These are phyloP conservation scores for Apodemus speciosus DNA, from an alignment of 2,113 vertebrate genomes.

Conservation along the genomic window DNA sequence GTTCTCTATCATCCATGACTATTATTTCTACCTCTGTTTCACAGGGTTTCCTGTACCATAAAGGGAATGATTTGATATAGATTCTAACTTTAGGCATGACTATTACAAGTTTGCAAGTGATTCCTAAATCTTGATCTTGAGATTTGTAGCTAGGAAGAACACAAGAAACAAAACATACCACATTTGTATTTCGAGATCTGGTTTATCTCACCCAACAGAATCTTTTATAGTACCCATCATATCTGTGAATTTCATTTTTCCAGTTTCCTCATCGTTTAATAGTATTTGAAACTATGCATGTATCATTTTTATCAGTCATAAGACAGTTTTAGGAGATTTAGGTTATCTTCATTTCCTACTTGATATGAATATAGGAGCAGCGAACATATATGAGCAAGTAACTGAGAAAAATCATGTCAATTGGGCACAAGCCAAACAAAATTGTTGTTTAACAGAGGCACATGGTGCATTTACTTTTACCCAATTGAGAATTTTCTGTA, in stretches of 20 bases:
- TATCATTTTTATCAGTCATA: not conserved
- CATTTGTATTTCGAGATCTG: no score
- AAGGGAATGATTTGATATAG: no score
- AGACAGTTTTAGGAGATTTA: not conserved
- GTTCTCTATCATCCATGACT: no score
- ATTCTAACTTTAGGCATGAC: no score
- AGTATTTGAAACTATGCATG: not conserved
- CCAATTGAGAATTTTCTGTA: not conserved
- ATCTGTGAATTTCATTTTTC: not conserved
- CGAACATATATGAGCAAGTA: not conserved
- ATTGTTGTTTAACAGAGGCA: not conserved
- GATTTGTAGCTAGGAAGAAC: no score
- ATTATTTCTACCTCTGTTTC: no score
- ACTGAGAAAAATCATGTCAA: not conserved
- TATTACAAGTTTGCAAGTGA: no score
- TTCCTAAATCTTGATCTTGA: no score
- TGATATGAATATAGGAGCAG: not conserved
- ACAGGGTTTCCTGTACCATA: no score
- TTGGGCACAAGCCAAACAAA: not conserved
- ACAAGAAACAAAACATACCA: no score
- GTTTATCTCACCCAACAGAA: no score
- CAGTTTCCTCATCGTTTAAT: not conserved
- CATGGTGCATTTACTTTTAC: not conserved
- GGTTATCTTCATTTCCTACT: not conserved
- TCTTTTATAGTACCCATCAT: no score